Percentiles rank a stretch among this genome's conserved stretches.
phyloP scores from a whole-genome alignment of 2,113 vertebrate genomes.

The Castor canadensis region DNA sequence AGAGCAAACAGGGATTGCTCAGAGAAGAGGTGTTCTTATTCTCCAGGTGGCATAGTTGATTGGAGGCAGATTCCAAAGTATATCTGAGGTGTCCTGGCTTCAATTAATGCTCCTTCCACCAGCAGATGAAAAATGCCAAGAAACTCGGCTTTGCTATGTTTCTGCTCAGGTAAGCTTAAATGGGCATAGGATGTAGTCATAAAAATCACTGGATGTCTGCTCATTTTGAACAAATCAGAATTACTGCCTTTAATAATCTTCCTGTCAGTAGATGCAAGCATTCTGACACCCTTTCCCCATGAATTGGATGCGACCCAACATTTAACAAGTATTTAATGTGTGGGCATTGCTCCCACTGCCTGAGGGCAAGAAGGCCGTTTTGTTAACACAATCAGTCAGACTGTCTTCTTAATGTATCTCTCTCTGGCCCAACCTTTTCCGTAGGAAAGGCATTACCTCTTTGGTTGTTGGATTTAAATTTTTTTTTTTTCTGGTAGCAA shows the following conservation, averaged over 20 bases:
- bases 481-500: too few species aligned
- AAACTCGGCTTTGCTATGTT: neutral
- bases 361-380: neutral
- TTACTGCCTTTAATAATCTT: neutral
- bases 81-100: neutral
- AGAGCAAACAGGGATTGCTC: neutral
- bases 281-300: neutral
- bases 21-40: neutral
- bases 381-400: neutral
- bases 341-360: neutral
- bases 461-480: too few species aligned
- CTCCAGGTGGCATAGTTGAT: neutral
- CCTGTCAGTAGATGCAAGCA: conserved; percentile 15
- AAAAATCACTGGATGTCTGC: neutral
- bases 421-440: neutral
- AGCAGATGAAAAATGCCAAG: neutral
- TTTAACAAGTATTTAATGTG: neutral
- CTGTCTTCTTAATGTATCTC: neutral
- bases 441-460: neutral
- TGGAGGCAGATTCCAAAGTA: neutral
- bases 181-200: neutral
- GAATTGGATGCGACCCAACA: neutral
- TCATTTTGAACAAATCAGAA: neutral
- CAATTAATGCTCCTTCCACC: neutral
- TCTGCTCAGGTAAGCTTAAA: neutral